A percentile compares a stretch with the other conserved stretches of the same genome.
Evolutionary conservation across 2,888 invertebrate species (phyloP).

Genomic region (Didymodactylos carnosus): DNA sequence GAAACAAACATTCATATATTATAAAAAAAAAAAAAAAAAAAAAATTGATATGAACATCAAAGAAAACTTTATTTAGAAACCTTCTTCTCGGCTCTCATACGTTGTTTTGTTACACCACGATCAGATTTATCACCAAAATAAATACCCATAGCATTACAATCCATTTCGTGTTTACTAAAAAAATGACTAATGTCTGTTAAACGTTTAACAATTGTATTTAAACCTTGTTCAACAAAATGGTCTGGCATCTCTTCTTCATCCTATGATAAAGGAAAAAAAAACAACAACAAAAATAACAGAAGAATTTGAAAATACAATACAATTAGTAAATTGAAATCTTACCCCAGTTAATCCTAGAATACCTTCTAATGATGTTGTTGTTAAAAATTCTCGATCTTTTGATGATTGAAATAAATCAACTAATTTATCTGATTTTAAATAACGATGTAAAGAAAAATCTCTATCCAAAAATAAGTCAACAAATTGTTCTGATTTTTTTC

Average conservation of each 20-base stretch:
- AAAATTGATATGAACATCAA: too few species aligned
- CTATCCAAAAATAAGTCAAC: slow-evolving; percentile 32
- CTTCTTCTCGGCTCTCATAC: background rate
- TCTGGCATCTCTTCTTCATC: background rate
- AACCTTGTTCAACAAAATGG: background rate
- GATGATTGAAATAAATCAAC: slow-evolving; percentile 23
- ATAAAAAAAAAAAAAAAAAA: too few species aligned
- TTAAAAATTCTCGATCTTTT: slow-evolving; percentile 28
- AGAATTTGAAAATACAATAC: slow-evolving; percentile 4
- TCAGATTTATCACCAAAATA: background rate
- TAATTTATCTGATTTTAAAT: slow-evolving; percentile 18
- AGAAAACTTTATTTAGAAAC: background rate
- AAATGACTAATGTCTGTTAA: background rate
- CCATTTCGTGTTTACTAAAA: background rate
- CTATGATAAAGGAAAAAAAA: background rate
- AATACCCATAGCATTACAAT: background rate
- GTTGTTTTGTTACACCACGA: background rate
- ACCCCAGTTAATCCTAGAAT: slow-evolving; percentile 23
- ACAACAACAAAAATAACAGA: background rate
- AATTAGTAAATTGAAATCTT: slow-evolving; percentile 4
- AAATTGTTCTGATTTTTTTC: slow-evolving; percentile 30
- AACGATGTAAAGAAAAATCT: slow-evolving; percentile 31
- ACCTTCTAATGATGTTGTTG: slow-evolving; percentile 26
- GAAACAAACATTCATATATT: too few species aligned
- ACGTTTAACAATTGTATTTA: background rate